Percentiles rank a stretch among this genome's conserved stretches.
These are phyloP conservation scores for Halcyon badia DNA, from an alignment of 2,797 vertebrate genomes.

Conservation along the genomic window DNA sequence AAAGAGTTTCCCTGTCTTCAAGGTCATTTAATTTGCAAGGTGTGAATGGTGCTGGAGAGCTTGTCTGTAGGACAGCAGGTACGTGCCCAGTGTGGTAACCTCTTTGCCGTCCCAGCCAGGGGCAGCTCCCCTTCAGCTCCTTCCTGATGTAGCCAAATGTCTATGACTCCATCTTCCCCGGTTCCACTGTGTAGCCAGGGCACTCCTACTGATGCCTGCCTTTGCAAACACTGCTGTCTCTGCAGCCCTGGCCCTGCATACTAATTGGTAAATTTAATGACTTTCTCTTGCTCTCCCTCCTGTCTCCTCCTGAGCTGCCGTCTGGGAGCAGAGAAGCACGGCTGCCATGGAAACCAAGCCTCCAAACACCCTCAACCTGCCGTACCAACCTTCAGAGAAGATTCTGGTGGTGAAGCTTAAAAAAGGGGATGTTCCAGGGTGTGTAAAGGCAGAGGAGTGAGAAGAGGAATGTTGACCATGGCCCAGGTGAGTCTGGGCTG, in stretches of 20 bases:
- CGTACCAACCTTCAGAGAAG: slow-evolving; percentile 63
- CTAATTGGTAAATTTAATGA: slow-evolving; percentile 91
- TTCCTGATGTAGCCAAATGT: not conserved
- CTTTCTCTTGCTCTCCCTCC: slow-evolving; percentile 78
- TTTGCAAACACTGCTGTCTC: slow-evolving; percentile 9
- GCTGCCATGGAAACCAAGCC: slow-evolving; percentile 89
- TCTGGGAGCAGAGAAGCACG: slow-evolving; percentile 79
- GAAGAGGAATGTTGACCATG: not conserved
- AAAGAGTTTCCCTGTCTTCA: not conserved
- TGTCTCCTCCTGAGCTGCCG: slow-evolving; percentile 75
- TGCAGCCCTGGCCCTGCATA: slow-evolving; percentile 83
- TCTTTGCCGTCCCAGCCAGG: not conserved
- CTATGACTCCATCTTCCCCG: not conserved
- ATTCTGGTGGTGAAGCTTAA: slow-evolving; percentile 65
- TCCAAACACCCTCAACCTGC: slow-evolving; percentile 73
- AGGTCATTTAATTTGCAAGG: not conserved
- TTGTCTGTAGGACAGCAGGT: not conserved
- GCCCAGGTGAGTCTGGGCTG: not conserved
- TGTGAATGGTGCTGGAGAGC: not conserved
- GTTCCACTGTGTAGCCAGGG: not conserved
- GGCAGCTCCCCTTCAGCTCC: not conserved
- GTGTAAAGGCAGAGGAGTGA: not conserved
- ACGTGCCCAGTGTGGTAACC: rapidly evolving
- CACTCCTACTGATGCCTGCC: not conserved
- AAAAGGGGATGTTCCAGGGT: slow-evolving; percentile 30